Evolutionary conservation across 2,888 invertebrate species (phyloP).

Genomic region (Terebella lapidaria): DNA sequence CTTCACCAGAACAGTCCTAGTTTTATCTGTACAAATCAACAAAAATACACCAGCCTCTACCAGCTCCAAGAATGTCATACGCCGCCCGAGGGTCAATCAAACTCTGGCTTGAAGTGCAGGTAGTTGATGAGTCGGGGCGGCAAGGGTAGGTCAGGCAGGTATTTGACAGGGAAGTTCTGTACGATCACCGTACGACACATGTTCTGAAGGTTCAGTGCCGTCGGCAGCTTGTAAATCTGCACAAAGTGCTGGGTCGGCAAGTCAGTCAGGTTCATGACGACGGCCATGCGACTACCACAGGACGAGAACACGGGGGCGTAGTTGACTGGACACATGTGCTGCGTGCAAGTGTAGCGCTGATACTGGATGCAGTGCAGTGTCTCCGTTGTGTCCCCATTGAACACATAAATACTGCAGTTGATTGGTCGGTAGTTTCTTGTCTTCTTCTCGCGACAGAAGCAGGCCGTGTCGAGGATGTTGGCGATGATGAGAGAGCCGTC

Average conservation of each 20-base stretch:
- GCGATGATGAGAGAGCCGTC: slow-evolving; percentile 48
- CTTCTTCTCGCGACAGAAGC: slow-evolving; percentile 46
- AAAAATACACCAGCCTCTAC: too few species aligned
- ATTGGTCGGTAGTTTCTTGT: slow-evolving; percentile 43
- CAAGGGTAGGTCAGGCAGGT: slow-evolving; percentile 40
- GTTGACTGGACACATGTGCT: slow-evolving; percentile 48
- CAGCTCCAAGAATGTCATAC: too few species aligned
- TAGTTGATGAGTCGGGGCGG: slow-evolving; percentile 45
- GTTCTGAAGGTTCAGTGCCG: slow-evolving; percentile 41
- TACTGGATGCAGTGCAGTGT: slow-evolving; percentile 50
- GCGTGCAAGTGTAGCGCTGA: slow-evolving; percentile 44
- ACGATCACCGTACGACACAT: slow-evolving; percentile 45
- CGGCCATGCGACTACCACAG: slow-evolving; percentile 50
- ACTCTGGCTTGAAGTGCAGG: slow-evolving; percentile 48
- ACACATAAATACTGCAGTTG: slow-evolving; percentile 46
- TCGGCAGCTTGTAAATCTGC: slow-evolving; percentile 49
- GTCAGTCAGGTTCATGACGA: slow-evolving; percentile 44
- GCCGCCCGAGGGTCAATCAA: slow-evolving; percentile 10
- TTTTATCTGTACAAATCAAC: too few species aligned
- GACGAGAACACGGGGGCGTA: slow-evolving; percentile 48
- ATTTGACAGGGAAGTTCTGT: slow-evolving; percentile 38
- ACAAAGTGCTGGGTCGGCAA: slow-evolving; percentile 39
- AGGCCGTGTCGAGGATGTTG: slow-evolving; percentile 38
- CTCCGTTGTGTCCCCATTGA: slow-evolving; percentile 43
- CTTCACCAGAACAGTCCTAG: too few species aligned